phyloP scores from a whole-genome alignment of 2,888 invertebrate genomes.

The Epinotia brunnichana region DNA sequence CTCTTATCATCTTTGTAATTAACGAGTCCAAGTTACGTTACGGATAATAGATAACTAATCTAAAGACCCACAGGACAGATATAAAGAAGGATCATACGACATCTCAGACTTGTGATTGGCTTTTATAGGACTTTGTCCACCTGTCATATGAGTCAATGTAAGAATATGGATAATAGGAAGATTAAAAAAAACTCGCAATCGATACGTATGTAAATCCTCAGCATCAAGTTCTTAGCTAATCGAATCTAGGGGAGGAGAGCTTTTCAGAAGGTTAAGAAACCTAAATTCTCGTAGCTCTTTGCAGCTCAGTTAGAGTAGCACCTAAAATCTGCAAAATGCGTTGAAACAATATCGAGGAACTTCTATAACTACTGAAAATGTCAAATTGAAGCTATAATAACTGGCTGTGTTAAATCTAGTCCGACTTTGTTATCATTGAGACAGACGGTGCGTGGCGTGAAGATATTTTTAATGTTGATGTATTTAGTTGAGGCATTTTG shows the following conservation, averaged over 20 bases:
- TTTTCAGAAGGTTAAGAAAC: too few species aligned
- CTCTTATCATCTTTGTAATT: constrained; percentile 23
- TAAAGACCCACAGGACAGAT: constrained; percentile 12
- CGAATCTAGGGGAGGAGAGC: background rate
- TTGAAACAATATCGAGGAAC: background rate
- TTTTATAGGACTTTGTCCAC: background rate
- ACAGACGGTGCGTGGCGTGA: too few species aligned
- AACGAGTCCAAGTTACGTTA: constrained; percentile 25
- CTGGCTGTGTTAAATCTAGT: too few species aligned
- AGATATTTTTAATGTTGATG: too few species aligned
- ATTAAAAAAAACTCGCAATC: background rate
- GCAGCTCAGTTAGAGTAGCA: too few species aligned
- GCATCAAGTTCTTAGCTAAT: background rate
- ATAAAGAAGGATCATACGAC: constrained; percentile 20
- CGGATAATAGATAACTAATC: constrained; percentile 14
- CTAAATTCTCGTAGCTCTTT: too few species aligned
- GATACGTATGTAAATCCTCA: too few species aligned
- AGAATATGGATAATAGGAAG: background rate
- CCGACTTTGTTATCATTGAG: too few species aligned
- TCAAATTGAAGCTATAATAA: too few species aligned
- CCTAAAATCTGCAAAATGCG: background rate
- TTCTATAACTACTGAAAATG: too few species aligned
- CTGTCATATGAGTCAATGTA: background rate
- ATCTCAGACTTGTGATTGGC: background rate
- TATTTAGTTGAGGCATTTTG: too few species aligned